Evolutionary conservation across 2,797 vertebrate species (phyloP).

Genomic region (Nothura maculosa): DNA sequence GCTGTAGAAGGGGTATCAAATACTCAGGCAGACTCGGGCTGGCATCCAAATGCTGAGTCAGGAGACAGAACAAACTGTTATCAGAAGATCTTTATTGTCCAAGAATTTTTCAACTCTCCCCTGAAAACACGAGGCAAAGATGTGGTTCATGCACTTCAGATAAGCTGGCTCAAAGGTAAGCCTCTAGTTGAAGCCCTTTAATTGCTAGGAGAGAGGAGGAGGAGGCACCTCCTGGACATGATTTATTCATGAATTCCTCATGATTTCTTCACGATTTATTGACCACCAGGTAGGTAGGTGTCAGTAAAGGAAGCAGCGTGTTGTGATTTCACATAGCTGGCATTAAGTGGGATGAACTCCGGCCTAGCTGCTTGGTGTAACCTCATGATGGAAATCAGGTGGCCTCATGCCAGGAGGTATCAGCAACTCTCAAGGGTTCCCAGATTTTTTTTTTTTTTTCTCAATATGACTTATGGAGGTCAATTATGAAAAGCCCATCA

Average conservation of each 20-base stretch:
- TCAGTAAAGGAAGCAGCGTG: not conserved
- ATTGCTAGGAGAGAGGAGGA: not conserved
- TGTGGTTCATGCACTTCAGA: not conserved
- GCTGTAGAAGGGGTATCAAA: not conserved
- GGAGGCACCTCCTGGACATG: not conserved
- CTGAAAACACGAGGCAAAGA: not conserved
- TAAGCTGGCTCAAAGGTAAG: not conserved
- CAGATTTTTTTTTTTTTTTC: constrained; percentile 41
- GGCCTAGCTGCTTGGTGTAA: constrained; percentile 44
- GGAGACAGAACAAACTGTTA: not conserved
- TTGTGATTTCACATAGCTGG: not conserved
- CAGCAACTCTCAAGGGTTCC: constrained; percentile 55
- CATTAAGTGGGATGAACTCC: constrained; percentile 41
- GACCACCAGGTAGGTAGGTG: not conserved
- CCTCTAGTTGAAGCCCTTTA: not conserved
- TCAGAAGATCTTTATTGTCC: not conserved
- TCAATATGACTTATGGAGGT: constrained; percentile 46
- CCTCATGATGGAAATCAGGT: constrained; percentile 48
- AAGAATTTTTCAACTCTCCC: not conserved
- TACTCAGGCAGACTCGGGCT: not conserved
- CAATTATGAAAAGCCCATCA: constrained; percentile 58
- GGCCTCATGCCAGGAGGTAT: constrained; percentile 59
- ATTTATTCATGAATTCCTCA: not conserved
- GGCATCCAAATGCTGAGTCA: not conserved
- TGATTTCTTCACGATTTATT: no score